Evolutionary conservation across 2,797 vertebrate genomes (phyloP).

Genomic region (Rhabdophis nuchalis): DNA sequence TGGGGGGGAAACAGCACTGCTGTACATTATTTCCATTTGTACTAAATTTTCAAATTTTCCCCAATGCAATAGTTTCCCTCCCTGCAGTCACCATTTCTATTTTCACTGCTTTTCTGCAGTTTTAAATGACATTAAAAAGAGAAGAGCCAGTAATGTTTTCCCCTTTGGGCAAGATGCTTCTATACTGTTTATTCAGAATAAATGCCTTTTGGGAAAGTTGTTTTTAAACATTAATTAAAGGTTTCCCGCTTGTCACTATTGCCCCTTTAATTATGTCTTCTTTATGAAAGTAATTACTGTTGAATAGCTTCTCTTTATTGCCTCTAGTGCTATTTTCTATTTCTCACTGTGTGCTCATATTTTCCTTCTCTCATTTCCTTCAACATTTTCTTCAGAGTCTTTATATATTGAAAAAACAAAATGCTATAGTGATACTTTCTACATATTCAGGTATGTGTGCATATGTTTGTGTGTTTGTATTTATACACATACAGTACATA

Average conservation of each 20-base stretch:
- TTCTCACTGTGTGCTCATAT: not conserved
- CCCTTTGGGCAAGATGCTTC: not conserved
- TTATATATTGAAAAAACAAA: not conserved
- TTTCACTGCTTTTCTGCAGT: not conserved
- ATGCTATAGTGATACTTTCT: not conserved
- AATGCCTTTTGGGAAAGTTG: not conserved
- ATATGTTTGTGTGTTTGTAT: not conserved
- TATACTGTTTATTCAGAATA: not conserved
- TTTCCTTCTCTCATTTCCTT: not conserved
- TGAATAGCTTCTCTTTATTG: not conserved
- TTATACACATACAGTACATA: not conserved
- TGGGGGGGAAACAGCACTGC: not conserved
- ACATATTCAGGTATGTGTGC: not conserved
- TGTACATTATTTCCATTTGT: not conserved
- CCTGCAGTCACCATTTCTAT: not conserved
- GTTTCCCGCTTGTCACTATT: not conserved
- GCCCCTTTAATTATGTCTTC: not conserved
- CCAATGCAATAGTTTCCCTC: not conserved
- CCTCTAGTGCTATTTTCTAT: not conserved
- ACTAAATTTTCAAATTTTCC: not conserved
- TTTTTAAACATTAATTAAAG: not conserved
- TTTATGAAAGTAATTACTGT: not conserved
- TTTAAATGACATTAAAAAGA: not conserved
- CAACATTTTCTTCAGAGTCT: not conserved
- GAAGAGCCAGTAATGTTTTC: not conserved